Percentiles rank a stretch among this genome's conserved stretches.
Conservation (phyloP, 2,797 vertebrate species). For the Eulemur albifrons region DNA sequence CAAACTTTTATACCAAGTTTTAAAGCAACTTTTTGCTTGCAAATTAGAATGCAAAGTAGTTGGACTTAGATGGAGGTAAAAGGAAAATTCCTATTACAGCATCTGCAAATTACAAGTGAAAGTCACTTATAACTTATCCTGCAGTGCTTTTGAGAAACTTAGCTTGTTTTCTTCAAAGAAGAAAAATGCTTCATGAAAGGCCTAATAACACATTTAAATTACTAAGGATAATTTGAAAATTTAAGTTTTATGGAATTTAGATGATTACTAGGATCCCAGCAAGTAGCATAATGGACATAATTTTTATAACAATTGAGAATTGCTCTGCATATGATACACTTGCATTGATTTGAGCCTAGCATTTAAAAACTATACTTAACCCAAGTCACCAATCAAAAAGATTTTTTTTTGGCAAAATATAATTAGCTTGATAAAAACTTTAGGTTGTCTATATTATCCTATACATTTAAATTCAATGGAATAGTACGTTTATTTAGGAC, state of each 20-base stretch:
- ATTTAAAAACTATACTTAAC: conserved; percentile 71
- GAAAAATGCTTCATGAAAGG: conserved; percentile 76
- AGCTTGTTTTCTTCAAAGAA: conserved; percentile 79
- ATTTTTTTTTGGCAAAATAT: conserved; percentile 49
- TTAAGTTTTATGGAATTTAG: conserved; percentile 80
- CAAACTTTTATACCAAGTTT: conserved; percentile 41
- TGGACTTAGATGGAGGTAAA: conserved; percentile 60
- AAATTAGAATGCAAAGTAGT: conserved; percentile 75
- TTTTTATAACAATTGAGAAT: conserved; percentile 78
- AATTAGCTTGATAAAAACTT: conserved; percentile 65
- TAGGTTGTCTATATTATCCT: neutral
- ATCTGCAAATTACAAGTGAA: conserved; percentile 73
- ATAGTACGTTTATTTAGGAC: neutral
- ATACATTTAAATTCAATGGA: conserved; percentile 46
- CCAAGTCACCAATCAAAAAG: conserved; percentile 47
- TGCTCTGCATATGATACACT: conserved; percentile 68
- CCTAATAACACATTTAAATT: conserved; percentile 80
- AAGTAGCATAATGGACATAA: conserved; percentile 76
- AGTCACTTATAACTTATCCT: conserved; percentile 76
- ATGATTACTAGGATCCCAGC: conserved; percentile 77
- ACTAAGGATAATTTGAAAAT: conserved; percentile 77
- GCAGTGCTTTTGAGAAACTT: conserved; percentile 73
- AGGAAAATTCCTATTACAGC: conserved; percentile 67
- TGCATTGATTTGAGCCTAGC: conserved; percentile 59
- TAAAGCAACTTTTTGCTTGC: conserved; percentile 63